Base-by-base conservation (phyloP, 2,113 vertebrate genomes). In the Pungitius pungitius region DNA sequence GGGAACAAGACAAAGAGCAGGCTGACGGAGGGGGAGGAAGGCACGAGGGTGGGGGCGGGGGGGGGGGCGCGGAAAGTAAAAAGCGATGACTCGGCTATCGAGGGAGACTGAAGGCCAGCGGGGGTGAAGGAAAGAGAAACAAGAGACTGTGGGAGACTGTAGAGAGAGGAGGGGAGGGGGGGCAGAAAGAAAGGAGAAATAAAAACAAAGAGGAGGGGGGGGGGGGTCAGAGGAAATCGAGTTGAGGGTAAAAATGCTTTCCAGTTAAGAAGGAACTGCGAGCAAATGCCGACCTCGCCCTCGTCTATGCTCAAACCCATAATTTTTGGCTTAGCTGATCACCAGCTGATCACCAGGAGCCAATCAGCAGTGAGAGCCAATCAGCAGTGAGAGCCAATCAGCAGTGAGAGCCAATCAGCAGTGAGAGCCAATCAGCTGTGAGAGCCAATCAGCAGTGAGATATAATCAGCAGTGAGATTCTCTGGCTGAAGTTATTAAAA, bases 71-170 rank as follows among this genome's bases (percentile, higher is more conserved):
- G 90, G 87, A 87, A 90, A 88, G 63, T 26, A 64, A 72, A 90
- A 85, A 81, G 77, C 69, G 87, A 83, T 83, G 89, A 87, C 83
- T 73, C 83, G 61, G 85, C 86, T 64, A 70, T 83, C 74, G 81
- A 80, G 77, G 26, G 54, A 83, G 62, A 42, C 52, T 49, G 78
- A 74, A 65, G 88, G 87, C 83, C 78, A 76, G 58, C 7, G 9
- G 74, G 71, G 81, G 83, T 77, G 83, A 86, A 82, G 84, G 90
- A 85, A 89, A 90, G 73, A 88, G 82, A 86, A 91, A 90, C 86
- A 88, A 40, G 47, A 11, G n/a, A 74, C 45, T 22, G 18, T 13
- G 43, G 45, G 58, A 73, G 85, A 87, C 67, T 65, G 72, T 30
- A 67, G 30, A 40, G 30, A 43, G 14, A 24, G 74, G 52, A 56